Evolutionary conservation across 2,888 invertebrate species (phyloP), one percentile per base, ranked within the genome.

Genomic region (Meloe dianella): DNA sequence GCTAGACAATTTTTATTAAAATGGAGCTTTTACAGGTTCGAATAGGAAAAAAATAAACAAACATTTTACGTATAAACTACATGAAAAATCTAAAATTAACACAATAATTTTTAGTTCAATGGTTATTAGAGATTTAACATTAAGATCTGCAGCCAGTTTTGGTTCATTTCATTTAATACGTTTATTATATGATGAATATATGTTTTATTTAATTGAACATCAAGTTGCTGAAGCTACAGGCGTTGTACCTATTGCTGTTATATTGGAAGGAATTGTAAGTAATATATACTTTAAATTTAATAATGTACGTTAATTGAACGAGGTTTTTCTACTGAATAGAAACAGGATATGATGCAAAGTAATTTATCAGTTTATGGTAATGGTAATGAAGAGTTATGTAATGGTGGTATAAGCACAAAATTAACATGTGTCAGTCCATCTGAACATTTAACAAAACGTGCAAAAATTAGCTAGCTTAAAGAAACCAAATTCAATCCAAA

Each of bases 11-110:
- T 99, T 86, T 88, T 99, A 77, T 90, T 98, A 70, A 97, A 98
- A 85, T 99, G 98, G 98, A 97, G 96, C 74, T 98, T 98, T 87
- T 98, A 98, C 86, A 95, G 92, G 91, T 92, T n/a, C n/a, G n/a
- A n/a, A n/a, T n/a, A n/a, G n/a, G n/a, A n/a, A n/a, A n/a, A n/a
- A n/a, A n/a, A n/a, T n/a, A n/a, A n/a, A n/a, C n/a, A n/a, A n/a
- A n/a, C n/a, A n/a, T n/a, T n/a, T n/a, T n/a, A n/a, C n/a, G n/a
- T n/a, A n/a, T n/a, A n/a, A n/a, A n/a, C n/a, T n/a, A n/a, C n/a
- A n/a, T n/a, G n/a, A n/a, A n/a, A n/a, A n/a, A n/a, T n/a, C n/a
- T n/a, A n/a, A n/a, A n/a, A n/a, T n/a, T n/a, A n/a, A n/a, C n/a
- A n/a, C n/a, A n/a, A n/a, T n/a, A n/a, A n/a, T n/a, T 79, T 83